Base-by-base conservation (phyloP, 2,888 invertebrate species). In the Thalpophila matura region DNA sequence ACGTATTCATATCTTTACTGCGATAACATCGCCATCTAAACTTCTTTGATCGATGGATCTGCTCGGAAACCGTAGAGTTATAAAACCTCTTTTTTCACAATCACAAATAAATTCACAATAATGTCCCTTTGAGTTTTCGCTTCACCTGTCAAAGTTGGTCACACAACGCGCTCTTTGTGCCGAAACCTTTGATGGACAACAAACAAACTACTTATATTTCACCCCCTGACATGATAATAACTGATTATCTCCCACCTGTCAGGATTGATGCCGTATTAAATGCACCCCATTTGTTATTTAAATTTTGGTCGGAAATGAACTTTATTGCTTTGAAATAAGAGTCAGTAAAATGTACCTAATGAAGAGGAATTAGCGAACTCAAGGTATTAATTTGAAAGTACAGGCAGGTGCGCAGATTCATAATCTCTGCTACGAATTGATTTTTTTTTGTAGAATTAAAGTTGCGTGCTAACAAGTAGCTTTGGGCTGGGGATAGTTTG, bases 161-260 rank as follows among this genome's bases (percentile, higher is more conserved):
- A 69, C 66, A 68, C 72, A 73, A 77, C 69, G 61, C 45, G 37
- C 47, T 49, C 43, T 49, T 53, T 69, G 20, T 29, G 27, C 55
- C 54, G 82, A 86, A 85, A 72, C 86, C 89, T 87, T 91, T 89
- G 86, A 87, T 83, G 85, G 68, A 79, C 82, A 79, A 80, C 82
- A 81, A 81, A 76, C 74, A 80, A 75, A 78, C 79, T 74, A 74
- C 84, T 84, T 82, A 82, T 78, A 84, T 78, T 65, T 77, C 85
- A 82, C 90, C 89, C 90, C 82, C 84, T 82, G 80, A 85, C 86
- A 83, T 86, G 79, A 80, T 82, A 79, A 70, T 69, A 89, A 87
- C 89, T 86, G 89, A 92, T 93, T 89, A 91, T 89, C 87, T 86
- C 80, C 81, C 86, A 94, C 93, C 93, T 93, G 93, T 89, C 89